Evolutionary conservation across 2,888 invertebrate genomes (phyloP).

Genomic region (Macrophya alboannulata): DNA sequence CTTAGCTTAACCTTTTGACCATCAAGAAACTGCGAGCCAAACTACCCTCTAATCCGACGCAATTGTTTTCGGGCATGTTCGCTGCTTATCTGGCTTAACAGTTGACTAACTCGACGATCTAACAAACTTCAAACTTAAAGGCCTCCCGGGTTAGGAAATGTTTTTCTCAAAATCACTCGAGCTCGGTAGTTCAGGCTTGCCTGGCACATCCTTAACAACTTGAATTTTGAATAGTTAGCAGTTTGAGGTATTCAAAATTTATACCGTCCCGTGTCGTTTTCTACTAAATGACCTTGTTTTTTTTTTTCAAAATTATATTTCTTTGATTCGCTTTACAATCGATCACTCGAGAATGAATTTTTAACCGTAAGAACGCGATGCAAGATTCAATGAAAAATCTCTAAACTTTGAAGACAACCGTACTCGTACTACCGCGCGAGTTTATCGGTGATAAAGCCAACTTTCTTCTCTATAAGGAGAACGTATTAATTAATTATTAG

Average conservation of each 20-base stretch:
- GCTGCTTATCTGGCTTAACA: conserved; percentile 79
- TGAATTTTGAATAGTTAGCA: conserved; percentile 23
- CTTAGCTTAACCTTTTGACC: conserved; percentile 70
- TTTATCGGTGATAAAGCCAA: background rate
- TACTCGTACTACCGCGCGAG: background rate
- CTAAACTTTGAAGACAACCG: background rate
- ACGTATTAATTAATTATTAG: conserved; percentile 7
- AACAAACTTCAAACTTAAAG: conserved; percentile 74
- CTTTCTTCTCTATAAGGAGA: background rate
- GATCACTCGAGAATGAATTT: background rate
- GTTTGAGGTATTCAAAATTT: background rate
- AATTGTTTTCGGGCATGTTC: conserved; percentile 78
- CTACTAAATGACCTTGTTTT: too few relatives aligned
- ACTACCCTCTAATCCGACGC: conserved; percentile 69
- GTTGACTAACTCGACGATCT: conserved; percentile 78
- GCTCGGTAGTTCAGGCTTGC: conserved; percentile 29
- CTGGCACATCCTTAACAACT: conserved; percentile 26
- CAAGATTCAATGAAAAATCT: background rate
- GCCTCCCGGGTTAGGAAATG: conserved; percentile 44
- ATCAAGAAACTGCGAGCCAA: conserved; percentile 59
- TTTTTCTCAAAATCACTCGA: conserved; percentile 43
- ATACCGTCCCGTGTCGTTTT: background rate
- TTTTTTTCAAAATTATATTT: too few relatives aligned
- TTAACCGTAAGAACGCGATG: background rate
- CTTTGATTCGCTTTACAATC: background rate